phyloP scores from a whole-genome alignment of 2,113 vertebrate genomes.

The Chaetodon trifascialis region DNA sequence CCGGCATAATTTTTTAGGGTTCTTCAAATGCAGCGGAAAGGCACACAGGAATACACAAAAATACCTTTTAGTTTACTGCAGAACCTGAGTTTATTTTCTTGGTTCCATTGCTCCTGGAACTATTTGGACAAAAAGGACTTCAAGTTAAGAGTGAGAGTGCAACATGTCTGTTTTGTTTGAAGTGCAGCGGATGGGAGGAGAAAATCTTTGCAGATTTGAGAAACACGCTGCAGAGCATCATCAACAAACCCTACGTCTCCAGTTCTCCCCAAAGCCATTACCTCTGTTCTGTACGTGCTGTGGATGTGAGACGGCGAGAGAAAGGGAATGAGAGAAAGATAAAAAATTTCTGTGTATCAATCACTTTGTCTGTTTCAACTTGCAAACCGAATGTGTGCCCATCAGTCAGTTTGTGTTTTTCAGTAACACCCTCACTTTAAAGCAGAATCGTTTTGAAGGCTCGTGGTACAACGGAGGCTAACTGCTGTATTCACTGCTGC shows the following conservation, averaged over 20 bases:
- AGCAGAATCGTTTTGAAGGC: conserved; percentile 14
- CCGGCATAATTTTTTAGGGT: too few relatives aligned
- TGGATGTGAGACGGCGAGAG: too few relatives aligned
- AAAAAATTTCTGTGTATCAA: background rate
- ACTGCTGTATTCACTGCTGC: conserved; percentile 48
- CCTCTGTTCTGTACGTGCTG: background rate
- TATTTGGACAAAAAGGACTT: conserved; percentile 15
- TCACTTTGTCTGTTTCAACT: conserved; percentile 14
- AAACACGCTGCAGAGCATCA: background rate
- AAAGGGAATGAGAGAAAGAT: conserved; percentile 4
- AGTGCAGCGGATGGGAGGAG: background rate
- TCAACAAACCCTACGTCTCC: background rate
- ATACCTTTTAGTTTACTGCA: too few relatives aligned
- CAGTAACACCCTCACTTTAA: conserved; percentile 19
- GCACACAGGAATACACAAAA: too few relatives aligned
- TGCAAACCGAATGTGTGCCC: background rate
- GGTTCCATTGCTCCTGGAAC: background rate
- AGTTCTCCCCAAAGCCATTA: conserved; percentile 1
- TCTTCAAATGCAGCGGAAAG: too few relatives aligned
- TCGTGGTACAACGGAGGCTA: conserved; percentile 14
- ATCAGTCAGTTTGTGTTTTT: conserved; percentile 19
- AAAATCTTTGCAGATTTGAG: background rate
- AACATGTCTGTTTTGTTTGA: background rate
- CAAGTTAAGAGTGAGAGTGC: background rate
- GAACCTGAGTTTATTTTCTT: too few relatives aligned